Evolutionary conservation across 2,797 vertebrate species (phyloP), one percentile per base, ranked within the genome.

Genomic region (Pempheris klunzingeri): DNA sequence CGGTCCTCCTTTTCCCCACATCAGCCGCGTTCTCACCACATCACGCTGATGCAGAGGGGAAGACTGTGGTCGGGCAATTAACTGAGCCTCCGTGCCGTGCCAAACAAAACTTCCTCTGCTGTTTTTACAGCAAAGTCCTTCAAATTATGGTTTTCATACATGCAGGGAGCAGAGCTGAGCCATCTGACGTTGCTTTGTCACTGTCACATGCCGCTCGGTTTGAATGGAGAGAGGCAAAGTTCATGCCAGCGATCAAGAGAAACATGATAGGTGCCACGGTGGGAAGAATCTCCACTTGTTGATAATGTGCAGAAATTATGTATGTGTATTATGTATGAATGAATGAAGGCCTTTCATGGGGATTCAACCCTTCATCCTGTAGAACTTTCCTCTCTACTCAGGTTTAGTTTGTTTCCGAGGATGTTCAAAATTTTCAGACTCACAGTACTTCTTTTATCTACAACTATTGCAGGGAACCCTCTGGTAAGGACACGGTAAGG

Each of bases 41-140:
- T 90, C 90, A 90, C 77, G 75, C 87, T 90, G 90, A 89, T 93
- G 91, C 92, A 83, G 87, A 91, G 88, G 90, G 92, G 92, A 95
- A 93, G 90, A 82, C 93, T 94, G 93, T 85, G 93, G 93, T 94
- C 65, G 75, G 92, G 86, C 90, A 94, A 95, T 94, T 95, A 95
- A 94, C 88, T 90, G 69, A 89, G 90, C 89, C 71, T 79, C 85
- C 22, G 79, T 63, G 72, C 87, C 44, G 71, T 82, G 95, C 95
- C 95, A 96, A 96, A 87, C 87, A 94, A 94, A 94, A 95, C 94
- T 94, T 95, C 94, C 94, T 94, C 87, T 82, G 79, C 79, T 94
- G 94, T 94, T 95, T 94, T 94, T 92, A 92, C 87, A 93, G 93
- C 88, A 89, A 86, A 91, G 82, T 87, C 88, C 90, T 92, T 83